Evolutionary conservation across 30 jellyfish, hydroid and myxozoan genomes (phyloP), one percentile per base, ranked within the genome.

Genomic region (Hydractinia symbiolongicarpus): DNA sequence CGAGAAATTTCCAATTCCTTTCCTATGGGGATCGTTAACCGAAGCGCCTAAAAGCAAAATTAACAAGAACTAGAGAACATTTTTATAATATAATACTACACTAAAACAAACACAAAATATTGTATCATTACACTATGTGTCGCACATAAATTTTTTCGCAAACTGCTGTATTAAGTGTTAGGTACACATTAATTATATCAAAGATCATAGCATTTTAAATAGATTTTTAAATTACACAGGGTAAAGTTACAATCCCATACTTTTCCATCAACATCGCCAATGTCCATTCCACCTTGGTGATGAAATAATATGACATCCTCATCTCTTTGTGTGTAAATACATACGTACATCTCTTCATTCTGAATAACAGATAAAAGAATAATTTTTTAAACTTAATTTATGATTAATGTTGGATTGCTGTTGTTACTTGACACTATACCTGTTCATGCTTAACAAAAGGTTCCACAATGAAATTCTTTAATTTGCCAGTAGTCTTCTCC

Each of bases 251-350:
- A 30, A 30, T 30, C 44, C 55, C 69, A 30, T 66, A 94, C 97
- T 86, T 94, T 94, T 69, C 86, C 79, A 75, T 94, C 97, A 21
- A 94, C 90, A 73, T 94, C 99, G 10, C 99, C 99, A 50, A 94
- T 88, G 62, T 94, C 97, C 53, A 94, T 89, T 6, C 99, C 99
- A 40, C 99, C 99, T 61, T 88, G 96, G 58, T 94, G 95, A 64
- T 88, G 97, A 61, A 88, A 94, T 50, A 94, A 78, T 54, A 94
- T 94, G 9, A 94, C 96, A 89, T 94, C 99, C 21, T 89, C 88
- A 64, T 72, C 90, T 61, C 97, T 79, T 94, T 94, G 94, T 9
- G 96, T 66, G 81, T 66, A 82, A 17, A 94, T 84, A 70, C 99
- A 88, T 11, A 94, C 74, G 79, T 94, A 94, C 82, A 82, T 86